Conservation (phyloP, 2,888 invertebrate species). For the Harpalus rufipes region DNA sequence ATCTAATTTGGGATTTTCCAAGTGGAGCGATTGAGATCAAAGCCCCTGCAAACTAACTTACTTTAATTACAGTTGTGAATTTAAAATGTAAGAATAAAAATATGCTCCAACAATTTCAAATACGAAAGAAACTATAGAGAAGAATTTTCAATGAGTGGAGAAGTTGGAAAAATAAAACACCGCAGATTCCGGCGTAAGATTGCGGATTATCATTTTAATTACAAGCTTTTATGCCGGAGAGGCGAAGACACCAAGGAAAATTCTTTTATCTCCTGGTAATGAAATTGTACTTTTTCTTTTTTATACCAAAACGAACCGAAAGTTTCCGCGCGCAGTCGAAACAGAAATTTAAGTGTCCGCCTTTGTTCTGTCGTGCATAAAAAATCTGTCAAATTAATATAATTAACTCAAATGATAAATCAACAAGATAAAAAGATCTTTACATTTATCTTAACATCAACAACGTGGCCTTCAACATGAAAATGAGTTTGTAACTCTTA, state of each 20-base stretch:
- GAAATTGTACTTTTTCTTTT: constrained; percentile 60
- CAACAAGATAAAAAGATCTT: constrained; percentile 1
- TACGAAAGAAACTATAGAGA: constrained; percentile 17
- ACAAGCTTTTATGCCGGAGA: constrained; percentile 59
- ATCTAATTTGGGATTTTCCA: background rate
- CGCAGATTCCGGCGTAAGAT: constrained; percentile 34
- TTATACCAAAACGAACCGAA: constrained; percentile 48
- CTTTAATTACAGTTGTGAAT: constrained; percentile 1
- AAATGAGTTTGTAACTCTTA: background rate
- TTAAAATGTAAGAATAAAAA: constrained; percentile 35
- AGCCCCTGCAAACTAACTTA: background rate
- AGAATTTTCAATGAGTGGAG: constrained; percentile 12
- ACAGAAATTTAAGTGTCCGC: constrained; percentile 12
- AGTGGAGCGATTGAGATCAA: background rate
- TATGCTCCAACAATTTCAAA: constrained; percentile 24
- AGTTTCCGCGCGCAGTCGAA: constrained; percentile 27
- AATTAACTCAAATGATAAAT: constrained; percentile 50
- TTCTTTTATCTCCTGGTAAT: constrained; percentile 66
- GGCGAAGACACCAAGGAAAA: constrained; percentile 58
- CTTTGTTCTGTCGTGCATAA: constrained; percentile 52
- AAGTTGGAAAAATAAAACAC: constrained; percentile 28
- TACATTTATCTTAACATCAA: background rate
- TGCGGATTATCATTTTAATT: constrained; percentile 65
- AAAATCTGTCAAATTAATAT: constrained; percentile 58
- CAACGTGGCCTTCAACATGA: background rate